Evolutionary conservation across 2,113 vertebrate species (phyloP).

Genomic region (Phasianus colchicus): DNA sequence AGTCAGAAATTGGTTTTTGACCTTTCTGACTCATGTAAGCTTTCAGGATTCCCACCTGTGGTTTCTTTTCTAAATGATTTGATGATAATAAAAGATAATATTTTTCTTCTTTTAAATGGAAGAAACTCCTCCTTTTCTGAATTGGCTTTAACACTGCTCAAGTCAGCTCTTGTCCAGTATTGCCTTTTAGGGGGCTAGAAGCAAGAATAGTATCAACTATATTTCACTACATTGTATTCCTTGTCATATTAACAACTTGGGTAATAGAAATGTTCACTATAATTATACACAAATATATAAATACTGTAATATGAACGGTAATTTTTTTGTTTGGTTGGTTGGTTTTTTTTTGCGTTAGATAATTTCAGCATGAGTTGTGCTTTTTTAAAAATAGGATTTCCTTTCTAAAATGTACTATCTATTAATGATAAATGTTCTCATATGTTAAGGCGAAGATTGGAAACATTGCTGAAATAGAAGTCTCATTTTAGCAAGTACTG

Average conservation of each 20-base stretch:
- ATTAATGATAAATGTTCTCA: not conserved
- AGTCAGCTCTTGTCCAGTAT: not conserved
- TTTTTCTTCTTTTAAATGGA: conserved; percentile 56
- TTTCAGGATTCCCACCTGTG: conserved; percentile 65
- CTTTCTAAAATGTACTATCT: not conserved
- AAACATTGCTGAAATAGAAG: not conserved
- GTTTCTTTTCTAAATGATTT: conserved; percentile 67
- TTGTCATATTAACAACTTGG: not conserved
- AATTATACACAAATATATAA: not conserved
- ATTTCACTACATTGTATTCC: not conserved
- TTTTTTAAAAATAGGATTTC: not conserved
- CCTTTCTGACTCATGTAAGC: conserved; percentile 62
- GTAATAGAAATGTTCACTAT: not conserved
- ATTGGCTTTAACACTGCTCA: not conserved
- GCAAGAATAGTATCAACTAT: not conserved
- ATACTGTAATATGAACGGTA: not conserved
- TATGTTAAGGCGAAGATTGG: not conserved
- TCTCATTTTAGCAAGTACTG: not conserved
- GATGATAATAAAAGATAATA: conserved; percentile 59
- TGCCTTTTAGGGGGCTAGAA: not conserved
- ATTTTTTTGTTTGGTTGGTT: no score
- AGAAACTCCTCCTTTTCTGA: conserved; percentile 46
- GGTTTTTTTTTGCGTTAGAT: not conserved
- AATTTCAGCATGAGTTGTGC: not conserved
- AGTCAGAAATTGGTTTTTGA: conserved; percentile 72